Evolutionary conservation across 2,888 invertebrate genomes (phyloP), one percentile per base, ranked within the genome.

Genomic region (Patella ulyssiponensis): DNA sequence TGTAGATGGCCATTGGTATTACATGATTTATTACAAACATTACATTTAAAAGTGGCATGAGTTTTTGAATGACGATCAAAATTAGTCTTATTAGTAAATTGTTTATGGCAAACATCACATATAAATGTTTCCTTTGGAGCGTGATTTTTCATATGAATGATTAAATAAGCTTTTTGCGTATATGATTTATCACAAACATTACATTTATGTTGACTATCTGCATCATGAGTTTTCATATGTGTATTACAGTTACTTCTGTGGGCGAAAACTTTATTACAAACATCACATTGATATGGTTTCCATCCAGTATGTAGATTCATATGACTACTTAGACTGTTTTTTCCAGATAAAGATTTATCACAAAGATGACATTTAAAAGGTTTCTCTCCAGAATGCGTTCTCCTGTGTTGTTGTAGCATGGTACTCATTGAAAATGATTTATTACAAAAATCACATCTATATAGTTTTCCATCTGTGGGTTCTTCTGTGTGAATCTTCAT

Each of bases 401-500:
- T 64, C 64, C 20, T 64, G 23, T 64, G 64, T 12, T 23, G 20
- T 64, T 64, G 20, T 64, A 64, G 23, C 20, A n/a, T 64, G 23
- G 64, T 23, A 64, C 14, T 23, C 11, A 17, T 64, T n/a, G 20
- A 23, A 64, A 64, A 64, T 23, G 64, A 12, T 64, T 64, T 64
- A 64, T 23, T 23, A 64, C 64, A 64, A 20, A 64, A 20, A 64
- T 64, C 64, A 64, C 64, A 64, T 23, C 17, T 20, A 44, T 44
- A 44, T 44, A 9, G 44, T 4, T 44, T 44, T 44, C 44, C 44
- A 20, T 64, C 23, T 64, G 20, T 23, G 2, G 20, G 11, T 20
- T 64, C 64, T 64, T 64, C 20, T 23, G 23, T 64, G 14, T 64
- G 64, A 23, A n/a, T 64, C 17, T 64, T 64, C 64, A 64, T 64